Conservation (phyloP, 2,888 invertebrate species). For the Oligia fasciuncula region DNA sequence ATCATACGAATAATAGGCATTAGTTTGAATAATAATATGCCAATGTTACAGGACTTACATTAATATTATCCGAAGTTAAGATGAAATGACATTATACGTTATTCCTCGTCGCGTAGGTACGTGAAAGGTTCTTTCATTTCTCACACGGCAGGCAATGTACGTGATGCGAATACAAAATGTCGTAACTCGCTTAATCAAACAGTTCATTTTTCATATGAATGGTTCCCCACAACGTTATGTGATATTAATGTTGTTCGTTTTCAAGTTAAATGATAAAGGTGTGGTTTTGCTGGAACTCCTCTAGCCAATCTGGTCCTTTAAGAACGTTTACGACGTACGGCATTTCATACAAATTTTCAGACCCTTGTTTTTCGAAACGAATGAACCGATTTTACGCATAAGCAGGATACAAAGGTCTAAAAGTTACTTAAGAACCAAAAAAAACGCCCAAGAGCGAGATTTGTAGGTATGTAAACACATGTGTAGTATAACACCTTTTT, state of each 20-base stretch:
- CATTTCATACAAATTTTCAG: too few relatives aligned
- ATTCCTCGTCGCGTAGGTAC: conserved; percentile 61
- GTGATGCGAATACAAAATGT: conserved; percentile 66
- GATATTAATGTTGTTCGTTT: conserved; percentile 53
- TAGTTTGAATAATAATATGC: background rate
- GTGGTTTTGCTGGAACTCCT: background rate
- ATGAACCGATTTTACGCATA: too few relatives aligned
- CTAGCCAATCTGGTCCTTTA: background rate
- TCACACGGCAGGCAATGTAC: conserved; percentile 69
- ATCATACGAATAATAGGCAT: background rate
- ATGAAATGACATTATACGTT: conserved; percentile 55
- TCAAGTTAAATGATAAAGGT: conserved; percentile 28
- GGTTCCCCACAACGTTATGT: conserved; percentile 50
- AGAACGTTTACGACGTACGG: too few relatives aligned
- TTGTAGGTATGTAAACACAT: too few relatives aligned
- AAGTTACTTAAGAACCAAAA: too few relatives aligned
- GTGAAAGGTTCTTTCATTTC: conserved; percentile 68
- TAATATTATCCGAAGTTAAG: conserved; percentile 27
- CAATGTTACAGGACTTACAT: background rate
- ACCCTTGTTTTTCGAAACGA: too few relatives aligned
- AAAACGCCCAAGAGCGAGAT: too few relatives aligned
- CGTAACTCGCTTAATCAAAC: conserved; percentile 64
- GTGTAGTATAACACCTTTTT: too few relatives aligned
- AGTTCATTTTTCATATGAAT: conserved; percentile 70
- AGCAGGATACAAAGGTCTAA: too few relatives aligned